Conservation (phyloP, 2,888 invertebrate genomes). For the Drosophila fungiperda region DNA sequence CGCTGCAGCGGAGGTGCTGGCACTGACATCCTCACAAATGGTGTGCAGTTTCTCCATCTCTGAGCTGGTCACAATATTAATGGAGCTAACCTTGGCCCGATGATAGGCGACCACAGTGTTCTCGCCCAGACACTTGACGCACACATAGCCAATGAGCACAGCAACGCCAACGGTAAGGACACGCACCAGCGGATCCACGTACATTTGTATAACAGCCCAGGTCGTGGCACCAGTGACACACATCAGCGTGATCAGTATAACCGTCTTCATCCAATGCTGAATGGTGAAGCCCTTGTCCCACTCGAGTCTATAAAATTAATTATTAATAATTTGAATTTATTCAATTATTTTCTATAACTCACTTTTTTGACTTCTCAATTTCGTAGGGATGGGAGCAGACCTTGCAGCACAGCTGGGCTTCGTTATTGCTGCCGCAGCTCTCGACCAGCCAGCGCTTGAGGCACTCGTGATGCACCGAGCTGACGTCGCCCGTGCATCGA, state of each 20-base stretch:
- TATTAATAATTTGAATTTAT: not conserved
- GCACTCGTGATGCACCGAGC: slow-evolving; percentile 96
- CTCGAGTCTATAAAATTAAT: slow-evolving; percentile 87
- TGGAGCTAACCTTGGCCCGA: slow-evolving; percentile 94
- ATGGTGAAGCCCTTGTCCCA: slow-evolving; percentile 94
- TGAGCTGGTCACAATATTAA: slow-evolving; percentile 88
- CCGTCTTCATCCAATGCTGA: slow-evolving; percentile 93
- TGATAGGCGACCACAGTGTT: slow-evolving; percentile 96
- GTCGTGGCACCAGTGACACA: slow-evolving; percentile 91
- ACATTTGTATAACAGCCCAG: slow-evolving; percentile 92
- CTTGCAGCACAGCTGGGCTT: slow-evolving; percentile 91
- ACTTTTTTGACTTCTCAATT: slow-evolving; percentile 90
- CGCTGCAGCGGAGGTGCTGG: slow-evolving; percentile 57
- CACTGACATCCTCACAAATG: slow-evolving; percentile 84
- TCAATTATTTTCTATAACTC: slow-evolving; percentile 53
- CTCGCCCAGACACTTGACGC: slow-evolving; percentile 93
- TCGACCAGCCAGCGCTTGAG: slow-evolving; percentile 95
- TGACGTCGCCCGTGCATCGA: slow-evolving; percentile 96
- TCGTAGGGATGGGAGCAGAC: slow-evolving; percentile 94
- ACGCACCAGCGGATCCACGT: slow-evolving; percentile 90
- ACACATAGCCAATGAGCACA: slow-evolving; percentile 93
- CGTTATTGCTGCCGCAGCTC: slow-evolving; percentile 89
- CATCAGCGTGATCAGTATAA: slow-evolving; percentile 91
- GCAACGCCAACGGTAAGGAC: slow-evolving; percentile 93
- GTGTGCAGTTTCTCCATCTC: slow-evolving; percentile 84